phyloP scores from a whole-genome alignment of 2,888 invertebrate species.

The Phytoseiulus persimilis region DNA sequence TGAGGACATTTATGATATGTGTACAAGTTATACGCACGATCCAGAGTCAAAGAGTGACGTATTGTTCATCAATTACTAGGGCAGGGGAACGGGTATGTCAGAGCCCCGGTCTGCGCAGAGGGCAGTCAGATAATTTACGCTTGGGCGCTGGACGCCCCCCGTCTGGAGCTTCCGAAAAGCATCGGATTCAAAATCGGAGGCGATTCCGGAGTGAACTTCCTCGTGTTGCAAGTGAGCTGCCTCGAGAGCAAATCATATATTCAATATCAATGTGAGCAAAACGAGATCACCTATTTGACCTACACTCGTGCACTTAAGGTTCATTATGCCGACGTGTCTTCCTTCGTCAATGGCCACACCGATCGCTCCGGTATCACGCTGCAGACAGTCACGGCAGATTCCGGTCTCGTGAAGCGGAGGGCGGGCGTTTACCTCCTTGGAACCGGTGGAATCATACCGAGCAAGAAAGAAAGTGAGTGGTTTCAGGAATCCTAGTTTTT shows the following conservation, averaged over 20 bases:
- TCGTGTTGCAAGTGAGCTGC: conserved; percentile 76
- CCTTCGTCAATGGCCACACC: conserved; percentile 49
- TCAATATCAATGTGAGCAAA: too few species aligned
- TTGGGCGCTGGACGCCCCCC: conserved; percentile 86
- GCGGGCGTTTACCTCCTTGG: conserved; percentile 86
- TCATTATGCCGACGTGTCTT: conserved; percentile 26
- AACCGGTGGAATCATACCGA: conserved; percentile 70
- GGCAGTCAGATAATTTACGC: conserved; percentile 71
- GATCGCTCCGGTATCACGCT: conserved; percentile 78
- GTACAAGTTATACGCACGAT: too few species aligned
- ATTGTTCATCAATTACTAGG: conserved; percentile 10
- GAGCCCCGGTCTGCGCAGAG: conserved; percentile 43
- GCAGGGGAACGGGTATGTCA: conserved; percentile 39
- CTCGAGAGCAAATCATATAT: not conserved
- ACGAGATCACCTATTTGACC: too few species aligned
- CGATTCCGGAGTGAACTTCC: conserved; percentile 69
- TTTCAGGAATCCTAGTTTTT: not conserved
- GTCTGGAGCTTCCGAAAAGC: conserved; percentile 66
- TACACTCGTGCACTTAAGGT: not conserved
- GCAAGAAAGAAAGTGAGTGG: conserved; percentile 56
- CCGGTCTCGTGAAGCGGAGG: conserved; percentile 52
- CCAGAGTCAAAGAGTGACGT: too few species aligned
- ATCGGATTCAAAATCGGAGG: conserved; percentile 93
- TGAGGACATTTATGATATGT: too few species aligned
- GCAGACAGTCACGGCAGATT: not conserved